Evolutionary conservation across 1,140 invertebrate genomes (phyloP), one percentile per base, ranked within the genome.

Genomic region (Cotesia glomerata): DNA sequence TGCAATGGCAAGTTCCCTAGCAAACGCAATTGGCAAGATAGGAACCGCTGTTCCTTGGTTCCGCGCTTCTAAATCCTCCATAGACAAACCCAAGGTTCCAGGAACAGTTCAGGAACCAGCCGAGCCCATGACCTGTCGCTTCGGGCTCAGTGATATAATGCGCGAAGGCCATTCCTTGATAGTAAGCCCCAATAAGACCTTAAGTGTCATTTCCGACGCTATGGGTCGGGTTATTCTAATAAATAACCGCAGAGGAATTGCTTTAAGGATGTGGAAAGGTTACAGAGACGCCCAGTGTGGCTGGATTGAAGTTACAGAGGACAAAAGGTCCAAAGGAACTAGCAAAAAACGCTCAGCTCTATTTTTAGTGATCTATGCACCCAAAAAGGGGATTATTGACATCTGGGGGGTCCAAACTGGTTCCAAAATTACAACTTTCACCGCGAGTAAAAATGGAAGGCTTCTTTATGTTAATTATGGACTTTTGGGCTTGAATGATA

Each of bases 201-300:
- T 97, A 3, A 94, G 94, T 4, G 94, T 93, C 0, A 89, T 97
- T 13, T 91, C 93, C 0, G 97, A 99, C 87, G 91, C 90, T 76
- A 91, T 97, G 79, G 96, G 97, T 14, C 89, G 97, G 77, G 93
- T 99, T 0, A 90, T 93, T 61, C 87, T 99, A 3, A 82, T 98
- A 13, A 96, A 98, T 85, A 91, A 94, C 26, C 89, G 89, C 49
- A 91, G 90, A 79, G 95, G 95, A 7, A 89, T 94, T 67, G 92
- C 93, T 16, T 82, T 98, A 16, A 89, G 95, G 71, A 93, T 98
- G 83, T 97, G 96, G 90, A 98, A 98, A 89, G 97, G 96, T 8
- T 98, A 97, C 82, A 88, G 97, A 71, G 94, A 98, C 86, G 96
- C 97, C 7, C 95, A 98, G 81, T 96, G 94, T 86, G 93, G 93